Conservation (phyloP, 2,888 invertebrate genomes). For the Vannuccia rotundouncinata region DNA sequence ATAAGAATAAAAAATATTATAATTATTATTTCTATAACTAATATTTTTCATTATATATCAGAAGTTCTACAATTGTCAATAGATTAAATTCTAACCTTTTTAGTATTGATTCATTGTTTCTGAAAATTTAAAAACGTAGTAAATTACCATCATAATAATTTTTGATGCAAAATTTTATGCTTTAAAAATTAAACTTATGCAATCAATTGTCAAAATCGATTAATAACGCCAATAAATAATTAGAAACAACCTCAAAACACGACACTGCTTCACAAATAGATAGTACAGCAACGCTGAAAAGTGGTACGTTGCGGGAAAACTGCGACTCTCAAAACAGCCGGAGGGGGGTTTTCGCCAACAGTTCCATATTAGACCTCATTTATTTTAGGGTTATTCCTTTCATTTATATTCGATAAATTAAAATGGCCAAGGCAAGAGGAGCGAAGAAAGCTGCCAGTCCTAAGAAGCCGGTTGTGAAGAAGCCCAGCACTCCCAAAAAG, state of each 20-base stretch:
- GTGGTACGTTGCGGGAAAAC: background rate
- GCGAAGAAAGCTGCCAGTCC: background rate
- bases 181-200: background rate
- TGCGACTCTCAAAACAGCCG: background rate
- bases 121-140: background rate
- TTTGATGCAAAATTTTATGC: background rate
- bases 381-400: background rate
- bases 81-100: background rate
- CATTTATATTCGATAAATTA: background rate
- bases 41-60: background rate
- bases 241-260: background rate
- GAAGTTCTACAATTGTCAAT: background rate
- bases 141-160: background rate
- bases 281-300: background rate
- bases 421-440: background rate
- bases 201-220: background rate
- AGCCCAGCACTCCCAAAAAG: background rate
- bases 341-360: background rate
- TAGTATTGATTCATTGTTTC: background rate
- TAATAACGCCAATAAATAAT: background rate
- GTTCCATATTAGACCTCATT: background rate
- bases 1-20: background rate
- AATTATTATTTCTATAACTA: background rate
- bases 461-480: background rate
- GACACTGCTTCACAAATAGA: background rate